Base-by-base conservation (phyloP, 2,888 invertebrate genomes). In the Argynnis bischoffii region DNA sequence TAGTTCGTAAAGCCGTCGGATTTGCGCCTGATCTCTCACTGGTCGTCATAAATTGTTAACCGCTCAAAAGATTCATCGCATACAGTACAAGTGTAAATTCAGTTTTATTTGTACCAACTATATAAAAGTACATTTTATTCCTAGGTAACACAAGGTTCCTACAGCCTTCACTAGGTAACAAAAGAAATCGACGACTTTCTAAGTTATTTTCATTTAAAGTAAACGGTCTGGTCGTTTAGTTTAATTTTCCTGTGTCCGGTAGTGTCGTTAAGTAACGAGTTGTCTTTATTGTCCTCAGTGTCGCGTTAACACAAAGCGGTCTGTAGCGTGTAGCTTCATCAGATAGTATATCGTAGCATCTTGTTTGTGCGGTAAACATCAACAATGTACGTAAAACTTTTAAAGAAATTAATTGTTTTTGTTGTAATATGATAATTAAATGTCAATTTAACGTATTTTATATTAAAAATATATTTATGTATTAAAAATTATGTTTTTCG, bases 231-330 rank as follows among this genome's bases (percentile, higher is more conserved):
- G 54, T 48, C 66, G 59, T 66, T 66, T 60, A 66, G 57, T 66
- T 66, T 66, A 60, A 66, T 66, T 66, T 55, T 66, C 66, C 66
- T 66, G 66, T 66, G 54, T 57, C 66, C 66, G 66, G 48, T 47
- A 48, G 60, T 50, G 16, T 59, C 53, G 60, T 66, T 66, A 48
- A 60, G 59, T 60, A 66, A 66, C 66, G 66, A 66, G 66, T 66
- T 66, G 53, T 65, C 60, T 61, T 61, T 61, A 61, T 61, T 35
- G 60, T 66, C 26, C 54, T 53, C 51, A 51, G 54, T 54, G 59
- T 60, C 54, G 54, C 54, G 57, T 57, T 60, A 48, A 66, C 66
- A 66, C 66, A 54, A 60, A 66, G 60, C 59, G 66, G 31, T 48
- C 47, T 18, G 66, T 47, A 48, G 65, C 60, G 47, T 46, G 66